Evolutionary conservation across 2,888 invertebrate species (phyloP), one percentile per base, ranked within the genome.

Genomic region (Netelia fuscicornis): DNA sequence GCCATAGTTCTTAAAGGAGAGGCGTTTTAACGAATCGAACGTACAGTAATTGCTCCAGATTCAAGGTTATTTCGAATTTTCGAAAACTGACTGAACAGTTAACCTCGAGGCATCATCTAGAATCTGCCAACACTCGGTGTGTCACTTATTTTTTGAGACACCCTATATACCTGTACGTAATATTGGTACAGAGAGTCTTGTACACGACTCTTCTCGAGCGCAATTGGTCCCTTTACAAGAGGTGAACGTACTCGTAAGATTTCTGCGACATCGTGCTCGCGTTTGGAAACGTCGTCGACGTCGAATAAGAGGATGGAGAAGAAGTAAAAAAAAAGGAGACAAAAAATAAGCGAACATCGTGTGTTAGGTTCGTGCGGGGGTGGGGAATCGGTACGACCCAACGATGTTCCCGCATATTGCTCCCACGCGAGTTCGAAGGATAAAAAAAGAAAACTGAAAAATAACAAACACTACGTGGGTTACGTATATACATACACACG

Each of bases 221-320:
- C 80, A 82, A 84, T 83, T 82, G 88, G 84, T 81, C 84, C 86
- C 85, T 75, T 48, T 82, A 75, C 87, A 86, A 87, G 90, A 91
- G 90, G 90, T 91, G 90, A 91, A 90, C 87, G 90, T 85, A 90
- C 90, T 89, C 89, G 83, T 86, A 89, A 88, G 89, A 90, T 90
- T 88, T 88, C 87, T 87, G 87, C 85, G 85, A 88, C 84, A 86
- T 87, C 85, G 83, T 86, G 83, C 60, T 86, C 83, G 77, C 65
- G 84, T 83, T 85, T 80, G 84, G 60, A 74, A 84, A 86, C 65
- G 75, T 77, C 76, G 65, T 68, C 81, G 84, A 81, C 72, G 74
- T 77, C 70, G 62, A 81, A 71, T 71, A 72, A 65, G 65, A 71
- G 56, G 54, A 54, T 42, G 42, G 74, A 54, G 72, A 65, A 52